Evolutionary conservation across 2,888 invertebrate species (phyloP), one percentile per base, ranked within the genome.

Genomic region (Synergus laeviventris): DNA sequence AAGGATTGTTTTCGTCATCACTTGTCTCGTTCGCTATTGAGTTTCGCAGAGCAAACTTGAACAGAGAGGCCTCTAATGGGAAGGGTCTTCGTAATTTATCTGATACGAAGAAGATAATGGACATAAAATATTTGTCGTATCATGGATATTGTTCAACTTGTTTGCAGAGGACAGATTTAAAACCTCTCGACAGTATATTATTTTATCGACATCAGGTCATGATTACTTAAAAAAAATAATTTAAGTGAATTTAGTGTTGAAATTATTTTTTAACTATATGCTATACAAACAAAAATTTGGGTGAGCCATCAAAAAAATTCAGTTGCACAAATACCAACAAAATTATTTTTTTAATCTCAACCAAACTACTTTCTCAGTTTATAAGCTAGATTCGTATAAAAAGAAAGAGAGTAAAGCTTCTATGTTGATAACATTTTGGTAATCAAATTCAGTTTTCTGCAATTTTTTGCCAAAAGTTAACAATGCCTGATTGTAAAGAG

Each of bases 11-110:
- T 64, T 39, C 39, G 42, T 64, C 64, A 21, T 64, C 42, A 70
- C 70, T 70, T 31, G 49, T 36, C 31, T 18, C 31, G 49, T 70
- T 70, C n/a, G 31, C 70, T 70, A 70, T 70, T 54, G 31, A 49
- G 70, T 70, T 70, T 70, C 70, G 49, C 49, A 70, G n/a, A n/a
- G 49, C 70, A 49, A 70, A 70, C 70, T 70, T 49, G 31, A 49
- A 49, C 45, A 54, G 49, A 49, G 11, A 49, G 49, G 18, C 49
- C 49, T 49, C 70, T 70, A 70, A 70, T 70, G 70, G 70, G 70
- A 70, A 49, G 31, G 70, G 49, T 70, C 49, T 18, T 70, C 18
- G 49, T 31, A 70, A 45, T 70, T 70, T 70, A 66, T 42, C 45
- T 66, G 24, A 70, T 70, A 31, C 45, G 31, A 49, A 70, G 70